Base-by-base conservation (phyloP, 1,140 invertebrate species). In the Euura lappo region DNA sequence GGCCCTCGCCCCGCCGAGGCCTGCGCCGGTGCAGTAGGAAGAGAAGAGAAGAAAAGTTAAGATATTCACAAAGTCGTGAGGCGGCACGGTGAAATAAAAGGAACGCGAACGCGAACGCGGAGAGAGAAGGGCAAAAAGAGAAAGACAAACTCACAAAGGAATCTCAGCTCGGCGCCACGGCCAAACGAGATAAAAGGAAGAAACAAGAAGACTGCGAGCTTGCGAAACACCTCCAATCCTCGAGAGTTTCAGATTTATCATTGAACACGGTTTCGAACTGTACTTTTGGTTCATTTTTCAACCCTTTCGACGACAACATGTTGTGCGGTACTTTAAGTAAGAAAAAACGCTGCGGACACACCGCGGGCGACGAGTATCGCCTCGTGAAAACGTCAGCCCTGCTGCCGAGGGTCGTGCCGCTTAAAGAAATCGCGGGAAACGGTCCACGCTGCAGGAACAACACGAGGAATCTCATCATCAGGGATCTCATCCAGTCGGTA, bases 261-360 rank as follows among this genome's bases (percentile, higher is more conserved):
- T 28, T 28, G 28, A 28, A 28, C 28, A 28, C 28, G 28, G 28
- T 1, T 28, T 28, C 28, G 28, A 28, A 28, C 28, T 28, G 28
- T 28, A 28, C 1, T 28, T 28, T 28, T 28, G 28, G 28, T 28
- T 28, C 28, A 28, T 28, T 28, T 28, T 28, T 28, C 28, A 28
- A 28, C 28, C 28, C 28, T 28, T 28, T 28, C 28, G 28, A 28
- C 28, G 28, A 28, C 28, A 28, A 69, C 72, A 86, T 86, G 84
- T 78, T 86, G 77, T 86, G 85, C 74, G 85, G 83, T 51, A 81
- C 83, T 28, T 84, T 86, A 71, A 81, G 73, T 70, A 82, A 78
- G 72, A 60, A 60, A 8, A 83, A 79, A 46, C 79, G 78, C 69
- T 79, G 79, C 28, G 71, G 79, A n/a, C 28, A 28, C 28, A 28